phyloP scores from a whole-genome alignment of 2,113 vertebrate species.

The Sander lucioperca region DNA sequence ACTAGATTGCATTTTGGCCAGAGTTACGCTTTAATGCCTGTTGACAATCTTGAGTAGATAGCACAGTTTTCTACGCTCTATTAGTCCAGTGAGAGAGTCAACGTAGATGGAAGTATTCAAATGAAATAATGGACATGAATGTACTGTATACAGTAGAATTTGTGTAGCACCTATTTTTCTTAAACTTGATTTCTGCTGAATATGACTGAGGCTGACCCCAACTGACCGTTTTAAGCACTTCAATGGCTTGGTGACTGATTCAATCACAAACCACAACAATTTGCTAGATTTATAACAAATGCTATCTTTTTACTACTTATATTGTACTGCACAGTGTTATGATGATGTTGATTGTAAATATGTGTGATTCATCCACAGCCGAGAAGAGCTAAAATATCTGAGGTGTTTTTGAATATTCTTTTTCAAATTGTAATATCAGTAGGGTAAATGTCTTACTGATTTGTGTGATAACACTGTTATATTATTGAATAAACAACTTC shows the following conservation, averaged over 20 bases:
- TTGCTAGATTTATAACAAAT: background rate
- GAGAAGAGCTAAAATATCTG: background rate
- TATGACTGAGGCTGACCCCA: background rate
- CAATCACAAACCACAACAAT: background rate
- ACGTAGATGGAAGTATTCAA: background rate
- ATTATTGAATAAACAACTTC: background rate
- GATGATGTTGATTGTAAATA: conserved; percentile 17
- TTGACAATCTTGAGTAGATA: conserved; percentile 33
- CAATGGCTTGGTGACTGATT: background rate
- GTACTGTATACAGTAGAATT: background rate
- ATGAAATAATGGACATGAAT: background rate
- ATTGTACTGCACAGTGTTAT: conserved; percentile 20
- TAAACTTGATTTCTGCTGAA: background rate
- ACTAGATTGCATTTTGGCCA: too few species aligned
- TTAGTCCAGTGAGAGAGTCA: background rate
- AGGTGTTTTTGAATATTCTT: background rate
- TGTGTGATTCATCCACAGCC: conserved; percentile 1
- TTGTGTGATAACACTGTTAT: background rate
- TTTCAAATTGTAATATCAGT: background rate
- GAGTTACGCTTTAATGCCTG: background rate
- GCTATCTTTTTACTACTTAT: background rate
- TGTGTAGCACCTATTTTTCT: background rate
- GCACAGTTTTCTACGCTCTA: conserved; percentile 12
- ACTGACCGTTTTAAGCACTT: conserved; percentile 5
- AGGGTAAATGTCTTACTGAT: background rate